phyloP scores from a whole-genome alignment of 1,140 invertebrate species.

The Episyrphus balteatus region DNA sequence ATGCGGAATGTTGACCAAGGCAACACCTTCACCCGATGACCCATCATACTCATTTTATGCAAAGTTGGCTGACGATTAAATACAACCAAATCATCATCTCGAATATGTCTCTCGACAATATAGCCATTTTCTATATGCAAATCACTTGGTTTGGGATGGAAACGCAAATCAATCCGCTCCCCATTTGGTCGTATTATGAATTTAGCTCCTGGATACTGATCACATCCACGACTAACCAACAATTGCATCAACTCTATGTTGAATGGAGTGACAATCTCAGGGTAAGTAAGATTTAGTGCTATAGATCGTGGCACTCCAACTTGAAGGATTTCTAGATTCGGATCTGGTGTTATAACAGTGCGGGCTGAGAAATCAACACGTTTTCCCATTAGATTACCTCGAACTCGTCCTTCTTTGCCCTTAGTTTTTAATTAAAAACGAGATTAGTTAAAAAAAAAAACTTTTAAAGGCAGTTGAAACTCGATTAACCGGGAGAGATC shows the following conservation, averaged over 20 bases:
- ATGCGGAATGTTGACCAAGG: slow-evolving; percentile 96
- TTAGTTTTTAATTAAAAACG: too few species aligned
- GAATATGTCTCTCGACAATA: slow-evolving; percentile 90
- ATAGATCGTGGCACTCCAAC: slow-evolving; percentile 94
- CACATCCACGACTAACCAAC: slow-evolving; percentile 83
- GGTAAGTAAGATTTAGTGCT: slow-evolving; percentile 96
- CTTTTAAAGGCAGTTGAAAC: too few species aligned
- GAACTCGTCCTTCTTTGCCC: slow-evolving; percentile 91
- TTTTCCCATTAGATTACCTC: slow-evolving; percentile 98
- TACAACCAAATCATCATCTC: slow-evolving; percentile 93
- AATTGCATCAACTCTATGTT: slow-evolving; percentile 97
- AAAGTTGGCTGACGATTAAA: slow-evolving; percentile 98
- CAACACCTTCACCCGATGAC: slow-evolving; percentile 89
- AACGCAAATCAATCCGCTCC: slow-evolving; percentile 90
- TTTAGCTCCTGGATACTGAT: slow-evolving; percentile 93
- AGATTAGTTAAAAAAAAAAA: too few species aligned
- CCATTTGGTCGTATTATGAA: slow-evolving; percentile 97
- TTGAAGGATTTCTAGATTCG: slow-evolving; percentile 93
- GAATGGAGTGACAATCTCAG: slow-evolving; percentile 96
- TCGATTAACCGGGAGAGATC: too few species aligned
- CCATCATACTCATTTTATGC: slow-evolving; percentile 99
- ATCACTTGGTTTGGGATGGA: slow-evolving; percentile 94
- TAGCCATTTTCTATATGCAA: slow-evolving; percentile 97
- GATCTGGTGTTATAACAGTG: slow-evolving; percentile 97
- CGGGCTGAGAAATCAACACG: slow-evolving; percentile 97